Percentiles rank a stretch among this genome's conserved stretches.
These are phyloP conservation scores for Cephus pulcher DNA, from an alignment of 2,888 invertebrate species.

Conservation along the genomic window DNA sequence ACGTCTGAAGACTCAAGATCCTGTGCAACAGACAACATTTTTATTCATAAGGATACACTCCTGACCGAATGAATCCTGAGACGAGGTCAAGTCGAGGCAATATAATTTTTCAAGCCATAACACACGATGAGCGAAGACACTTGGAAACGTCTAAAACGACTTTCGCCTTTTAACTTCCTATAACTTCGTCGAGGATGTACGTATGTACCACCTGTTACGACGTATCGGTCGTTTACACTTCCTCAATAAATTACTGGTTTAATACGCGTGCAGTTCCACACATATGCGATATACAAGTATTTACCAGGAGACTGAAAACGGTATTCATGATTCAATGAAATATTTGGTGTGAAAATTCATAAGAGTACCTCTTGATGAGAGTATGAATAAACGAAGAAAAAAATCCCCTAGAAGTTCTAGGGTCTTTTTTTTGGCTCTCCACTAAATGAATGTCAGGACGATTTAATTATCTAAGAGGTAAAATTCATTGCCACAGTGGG, in stretches of 20 bases:
- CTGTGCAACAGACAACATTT: background rate
- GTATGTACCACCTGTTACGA: background rate
- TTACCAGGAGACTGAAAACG: background rate
- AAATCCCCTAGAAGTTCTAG: background rate
- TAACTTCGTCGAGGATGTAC: background rate
- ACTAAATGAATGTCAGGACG: background rate
- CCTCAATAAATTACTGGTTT: background rate
- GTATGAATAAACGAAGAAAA: background rate
- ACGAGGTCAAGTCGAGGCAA: background rate
- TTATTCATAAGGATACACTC: background rate
- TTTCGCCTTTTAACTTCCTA: background rate
- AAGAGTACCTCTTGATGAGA: background rate
- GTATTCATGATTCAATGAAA: background rate
- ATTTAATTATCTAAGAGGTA: background rate
- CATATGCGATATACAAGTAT: background rate
- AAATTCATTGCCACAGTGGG: background rate
- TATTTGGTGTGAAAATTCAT: background rate
- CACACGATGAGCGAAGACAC: background rate
- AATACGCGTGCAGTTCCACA: background rate
- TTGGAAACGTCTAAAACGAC: background rate
- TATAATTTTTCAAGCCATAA: background rate
- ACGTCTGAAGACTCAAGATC: background rate
- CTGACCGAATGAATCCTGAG: background rate
- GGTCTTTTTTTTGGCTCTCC: background rate
- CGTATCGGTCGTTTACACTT: background rate